A percentile compares a stretch with the other conserved stretches of the same genome.
These are phyloP conservation scores for Himantopus leucocephalus DNA, from an alignment of 2,113 vertebrate species.

Conservation along the genomic window DNA sequence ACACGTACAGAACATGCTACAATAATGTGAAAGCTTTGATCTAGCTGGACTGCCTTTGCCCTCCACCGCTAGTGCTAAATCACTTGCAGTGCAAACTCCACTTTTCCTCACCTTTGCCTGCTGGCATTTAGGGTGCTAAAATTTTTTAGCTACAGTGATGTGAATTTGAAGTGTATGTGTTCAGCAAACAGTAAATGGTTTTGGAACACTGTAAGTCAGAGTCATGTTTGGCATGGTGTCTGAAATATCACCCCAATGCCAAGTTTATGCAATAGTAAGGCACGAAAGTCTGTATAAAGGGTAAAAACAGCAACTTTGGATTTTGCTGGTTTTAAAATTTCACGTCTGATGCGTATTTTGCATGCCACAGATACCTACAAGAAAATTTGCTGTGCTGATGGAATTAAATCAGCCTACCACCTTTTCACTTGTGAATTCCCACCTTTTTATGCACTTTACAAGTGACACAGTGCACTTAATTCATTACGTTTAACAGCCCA, in stretches of 20 bases:
- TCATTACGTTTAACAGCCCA: not conserved
- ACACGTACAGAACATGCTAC: not conserved
- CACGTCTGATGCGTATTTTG: not conserved
- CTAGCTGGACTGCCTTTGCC: not conserved
- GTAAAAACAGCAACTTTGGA: not conserved
- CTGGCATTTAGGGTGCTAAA: slow-evolving; percentile 6
- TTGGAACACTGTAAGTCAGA: slow-evolving; percentile 17
- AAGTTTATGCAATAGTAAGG: slow-evolving; percentile 18
- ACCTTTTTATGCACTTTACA: not conserved
- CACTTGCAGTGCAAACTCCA: not conserved
- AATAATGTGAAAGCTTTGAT: slow-evolving; percentile 41
- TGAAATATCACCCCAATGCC: slow-evolving; percentile 16
- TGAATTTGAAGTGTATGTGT: not conserved
- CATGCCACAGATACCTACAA: not conserved
- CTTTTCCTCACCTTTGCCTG: slow-evolving; percentile 20
- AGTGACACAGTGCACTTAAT: not conserved
- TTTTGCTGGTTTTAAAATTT: not conserved
- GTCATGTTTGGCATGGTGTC: slow-evolving; percentile 40
- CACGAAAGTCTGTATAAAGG: not conserved
- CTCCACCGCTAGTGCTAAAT: not conserved
- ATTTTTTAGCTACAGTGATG: not conserved
- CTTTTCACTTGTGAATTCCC: not conserved
- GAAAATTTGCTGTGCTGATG: not conserved
- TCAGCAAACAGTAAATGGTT: slow-evolving; percentile 33
- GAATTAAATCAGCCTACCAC: not conserved